A percentile compares a stretch with the other conserved stretches of the same genome.
phyloP scores from a whole-genome alignment of 2,797 vertebrate species.

The Eptatretus atami region DNA sequence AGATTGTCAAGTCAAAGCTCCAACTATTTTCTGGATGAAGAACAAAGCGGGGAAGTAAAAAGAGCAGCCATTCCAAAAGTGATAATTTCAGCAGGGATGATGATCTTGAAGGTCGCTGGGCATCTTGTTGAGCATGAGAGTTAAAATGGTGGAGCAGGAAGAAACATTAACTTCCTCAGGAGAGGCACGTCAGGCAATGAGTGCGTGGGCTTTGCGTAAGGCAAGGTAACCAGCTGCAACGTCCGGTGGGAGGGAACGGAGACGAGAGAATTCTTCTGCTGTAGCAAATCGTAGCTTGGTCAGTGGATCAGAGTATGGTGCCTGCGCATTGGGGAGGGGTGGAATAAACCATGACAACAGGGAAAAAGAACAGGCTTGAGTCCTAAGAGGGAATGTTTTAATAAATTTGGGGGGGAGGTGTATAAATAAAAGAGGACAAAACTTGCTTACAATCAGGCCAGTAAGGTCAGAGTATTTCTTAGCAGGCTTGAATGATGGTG shows the following conservation, averaged over 20 bases:
- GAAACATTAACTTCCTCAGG: too few relatives aligned
- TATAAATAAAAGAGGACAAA: neutral
- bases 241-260: conserved; percentile 67
- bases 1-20: too few relatives aligned
- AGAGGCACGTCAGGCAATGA: conserved; percentile 31
- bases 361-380: too few relatives aligned
- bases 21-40: too few relatives aligned
- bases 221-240: conserved; percentile 64
- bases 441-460: conserved; percentile 47
- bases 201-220: conserved; percentile 57
- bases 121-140: too few relatives aligned
- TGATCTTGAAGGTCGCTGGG: too few relatives aligned
- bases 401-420: neutral
- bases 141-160: too few relatives aligned
- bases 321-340: conserved; percentile 17
- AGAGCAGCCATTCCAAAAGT: too few relatives aligned
- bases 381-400: neutral
- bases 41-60: too few relatives aligned
- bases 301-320: conserved; percentile 87
- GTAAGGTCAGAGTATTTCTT: conserved; percentile 97
- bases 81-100: too few relatives aligned
- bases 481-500: conserved; percentile 60
- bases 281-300: conserved; percentile 75
- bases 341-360: too few relatives aligned
- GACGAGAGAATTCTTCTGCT: conserved; percentile 68